These are phyloP conservation scores for Sitta carolinensis DNA, from an alignment of 2,797 vertebrate genomes.

Conservation along the genomic window DNA sequence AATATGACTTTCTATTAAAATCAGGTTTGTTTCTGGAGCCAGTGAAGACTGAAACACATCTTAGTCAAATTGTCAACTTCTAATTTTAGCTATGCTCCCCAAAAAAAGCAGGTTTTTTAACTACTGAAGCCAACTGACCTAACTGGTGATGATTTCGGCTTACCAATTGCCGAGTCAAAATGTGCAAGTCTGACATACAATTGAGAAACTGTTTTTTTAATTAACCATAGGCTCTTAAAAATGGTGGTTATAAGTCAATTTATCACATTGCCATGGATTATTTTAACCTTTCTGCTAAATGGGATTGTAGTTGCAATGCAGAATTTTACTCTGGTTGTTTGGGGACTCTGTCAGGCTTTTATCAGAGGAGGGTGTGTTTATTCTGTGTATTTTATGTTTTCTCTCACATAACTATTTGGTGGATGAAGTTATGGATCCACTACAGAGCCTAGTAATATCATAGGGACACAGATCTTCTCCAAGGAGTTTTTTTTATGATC, in stretches of 20 bases:
- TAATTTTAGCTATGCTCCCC: background rate
- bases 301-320: background rate
- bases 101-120: background rate
- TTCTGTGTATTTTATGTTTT: background rate
- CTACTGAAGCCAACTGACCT: background rate
- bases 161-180: background rate
- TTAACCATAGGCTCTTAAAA: background rate
- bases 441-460: background rate
- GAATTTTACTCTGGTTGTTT: background rate
- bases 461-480: background rate
- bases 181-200: background rate
- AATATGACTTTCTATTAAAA: background rate
- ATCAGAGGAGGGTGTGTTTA: background rate
- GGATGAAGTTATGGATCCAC: background rate
- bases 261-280: background rate
- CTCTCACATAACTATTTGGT: background rate
- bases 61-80: background rate
- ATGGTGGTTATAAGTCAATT: background rate
- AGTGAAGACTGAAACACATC: background rate
- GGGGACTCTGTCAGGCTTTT: background rate
- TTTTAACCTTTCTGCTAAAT: constrained; percentile 4
- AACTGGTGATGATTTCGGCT: background rate
- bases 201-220: background rate
- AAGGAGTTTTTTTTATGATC: background rate
- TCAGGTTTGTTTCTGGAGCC: background rate